Evolutionary conservation across 2,797 vertebrate species (phyloP).

Genomic region (Ciconia nigra): DNA sequence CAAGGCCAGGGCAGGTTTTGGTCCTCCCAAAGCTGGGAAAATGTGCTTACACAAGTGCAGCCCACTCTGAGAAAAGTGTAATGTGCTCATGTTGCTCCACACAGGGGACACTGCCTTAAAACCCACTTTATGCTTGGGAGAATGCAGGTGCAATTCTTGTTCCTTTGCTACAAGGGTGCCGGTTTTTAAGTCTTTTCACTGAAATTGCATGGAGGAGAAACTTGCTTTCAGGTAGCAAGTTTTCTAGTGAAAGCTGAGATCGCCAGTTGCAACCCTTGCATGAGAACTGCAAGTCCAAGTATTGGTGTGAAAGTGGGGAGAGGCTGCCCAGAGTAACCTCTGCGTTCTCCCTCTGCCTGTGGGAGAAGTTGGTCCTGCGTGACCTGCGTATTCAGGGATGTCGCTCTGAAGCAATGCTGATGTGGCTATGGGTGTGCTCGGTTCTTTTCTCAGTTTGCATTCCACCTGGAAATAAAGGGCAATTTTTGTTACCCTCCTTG

Average conservation of each 20-base stretch:
- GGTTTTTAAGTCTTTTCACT: not conserved
- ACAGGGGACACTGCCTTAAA: not conserved
- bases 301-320: not conserved
- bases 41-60: not conserved
- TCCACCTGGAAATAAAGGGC: not conserved
- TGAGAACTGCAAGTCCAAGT: not conserved
- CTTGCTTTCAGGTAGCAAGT: not conserved
- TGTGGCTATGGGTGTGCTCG: not conserved
- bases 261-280: not conserved
- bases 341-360: accelerated
- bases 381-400: not conserved
- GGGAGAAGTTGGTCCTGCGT: not conserved
- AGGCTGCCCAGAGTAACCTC: not conserved
- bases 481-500: not conserved
- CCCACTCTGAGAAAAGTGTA: accelerated
- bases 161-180: not conserved
- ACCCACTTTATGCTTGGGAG: not conserved
- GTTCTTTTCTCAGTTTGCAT: not conserved
- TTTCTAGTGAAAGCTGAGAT: not conserved
- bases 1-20: not conserved
- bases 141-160: not conserved
- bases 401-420: not conserved
- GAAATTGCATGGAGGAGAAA: not conserved
- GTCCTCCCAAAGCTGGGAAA: not conserved
- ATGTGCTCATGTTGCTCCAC: accelerated